Percentiles rank a stretch among this genome's conserved stretches.
Evolutionary conservation across 2,113 vertebrate species (phyloP).

Genomic region (Calonectris borealis): DNA sequence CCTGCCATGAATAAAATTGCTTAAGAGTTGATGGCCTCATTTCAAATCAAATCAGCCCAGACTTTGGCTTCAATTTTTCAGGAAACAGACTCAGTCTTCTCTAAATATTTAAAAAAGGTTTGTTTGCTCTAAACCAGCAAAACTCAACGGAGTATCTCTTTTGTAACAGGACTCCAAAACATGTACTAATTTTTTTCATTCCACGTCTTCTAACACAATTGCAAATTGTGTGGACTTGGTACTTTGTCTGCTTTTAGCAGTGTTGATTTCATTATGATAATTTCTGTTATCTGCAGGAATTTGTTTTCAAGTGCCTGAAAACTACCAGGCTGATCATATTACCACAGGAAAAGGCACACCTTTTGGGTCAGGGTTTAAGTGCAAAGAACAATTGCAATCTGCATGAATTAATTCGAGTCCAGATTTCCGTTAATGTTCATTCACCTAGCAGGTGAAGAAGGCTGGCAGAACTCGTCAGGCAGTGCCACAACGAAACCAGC

Average conservation of each 20-base stretch:
- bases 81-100: conserved; percentile 42
- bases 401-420: not conserved
- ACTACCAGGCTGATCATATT: not conserved
- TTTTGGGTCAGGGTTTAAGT: conserved; percentile 45
- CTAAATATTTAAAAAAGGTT: conserved; percentile 53
- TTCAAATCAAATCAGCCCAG: conserved; percentile 8
- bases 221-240: conserved; percentile 40
- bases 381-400: conserved; percentile 44
- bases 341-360: conserved; percentile 19
- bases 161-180: not conserved
- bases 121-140: conserved; percentile 40
- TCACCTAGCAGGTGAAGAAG: not conserved
- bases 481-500: not conserved
- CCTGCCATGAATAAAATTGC: not conserved
- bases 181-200: not conserved
- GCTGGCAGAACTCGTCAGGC: not conserved
- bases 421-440: not conserved
- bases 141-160: not conserved
- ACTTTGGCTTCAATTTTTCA: conserved; percentile 55
- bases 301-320: not conserved
- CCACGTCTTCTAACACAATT: not conserved
- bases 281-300: conserved; percentile 45
- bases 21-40: conserved; percentile 17
- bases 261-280: not conserved
- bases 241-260: conserved; percentile 31